Conservation (phyloP, 2,888 invertebrate species). For the Himalopsyche tibetana region DNA sequence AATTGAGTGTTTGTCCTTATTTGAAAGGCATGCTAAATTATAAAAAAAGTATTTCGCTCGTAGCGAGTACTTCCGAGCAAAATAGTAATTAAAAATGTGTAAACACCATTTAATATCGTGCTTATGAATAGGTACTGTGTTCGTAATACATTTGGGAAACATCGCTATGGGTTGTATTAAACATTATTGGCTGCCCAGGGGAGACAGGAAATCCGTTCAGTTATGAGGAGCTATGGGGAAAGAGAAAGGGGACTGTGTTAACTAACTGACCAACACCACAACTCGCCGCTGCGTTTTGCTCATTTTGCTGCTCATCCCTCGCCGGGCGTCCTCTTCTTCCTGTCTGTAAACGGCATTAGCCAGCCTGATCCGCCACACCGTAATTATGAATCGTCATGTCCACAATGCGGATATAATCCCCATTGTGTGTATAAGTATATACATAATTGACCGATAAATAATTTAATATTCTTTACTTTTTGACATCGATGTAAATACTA, state of each 20-base stretch:
- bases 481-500: no score
- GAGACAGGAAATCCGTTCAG: slow-evolving; percentile 22
- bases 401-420: no score
- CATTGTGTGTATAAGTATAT: no score
- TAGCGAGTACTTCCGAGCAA: no score
- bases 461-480: no score
- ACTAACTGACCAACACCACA: slow-evolving; percentile 42
- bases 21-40: no score
- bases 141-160: not conserved
- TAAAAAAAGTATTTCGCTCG: no score
- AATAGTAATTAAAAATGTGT: no score
- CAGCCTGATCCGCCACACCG: not conserved
- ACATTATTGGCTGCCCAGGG: slow-evolving; percentile 13
- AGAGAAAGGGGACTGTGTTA: not conserved
- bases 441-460: no score
- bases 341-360: not conserved
- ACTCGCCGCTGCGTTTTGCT: not conserved
- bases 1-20: no score
- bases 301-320: not conserved
- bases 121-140: not conserved
- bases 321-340: not conserved
- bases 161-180: not conserved
- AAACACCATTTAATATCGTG: no score
- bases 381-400: no score
- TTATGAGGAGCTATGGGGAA: not conserved